Base-by-base conservation (phyloP, 2,113 vertebrate genomes). In the Lontra canadensis region DNA sequence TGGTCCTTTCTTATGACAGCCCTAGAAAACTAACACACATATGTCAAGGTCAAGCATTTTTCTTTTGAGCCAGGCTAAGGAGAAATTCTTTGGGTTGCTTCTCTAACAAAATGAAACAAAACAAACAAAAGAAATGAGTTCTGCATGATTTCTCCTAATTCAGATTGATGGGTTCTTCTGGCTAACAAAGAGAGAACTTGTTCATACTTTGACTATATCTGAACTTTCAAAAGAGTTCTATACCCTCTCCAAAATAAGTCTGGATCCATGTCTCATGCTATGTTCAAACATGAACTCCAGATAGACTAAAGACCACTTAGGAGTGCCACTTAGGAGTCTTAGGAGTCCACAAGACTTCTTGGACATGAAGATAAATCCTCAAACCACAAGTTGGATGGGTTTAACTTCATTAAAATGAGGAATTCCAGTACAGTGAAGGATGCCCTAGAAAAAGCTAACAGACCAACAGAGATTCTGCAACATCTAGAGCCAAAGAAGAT, bases 361-460 rank as follows among this genome's bases (percentile, higher is more conserved):
- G 23, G 92, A 78, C 49, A 18, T 23, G 61, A 88, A 93, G 29
- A 14, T 63, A 79, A 95, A 78, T 95, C 61, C 52, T 93, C 12
- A 88, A 36, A 76, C 36, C 18, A 29, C 36, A 55, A 10, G 34
- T 63, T 85, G 23, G 1, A 57, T 83, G 79, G 42, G 14, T 42
- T 95, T 82, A 82, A 76, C 34, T 18, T 78, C 52, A 86, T 76
- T 69, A 87, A 55, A 95, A 95, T 52, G 49, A 85, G 76, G n/a
- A 73, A n/a, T 6, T 94, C 31, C 31, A 13, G 39, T 71, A 83
- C 49, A 83, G 18, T 44, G 36, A 81, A 95, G 3, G 3, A 52
- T 44, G 44, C 20, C 34, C 17, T 67, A 61, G 20, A 36, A 91
- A 95, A 83, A 90, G 25, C 61, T 83, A 83, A 87, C 25, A 93